These are phyloP conservation scores for Drosophila cognata DNA, from an alignment of 2,888 invertebrate genomes.

Conservation along the genomic window DNA sequence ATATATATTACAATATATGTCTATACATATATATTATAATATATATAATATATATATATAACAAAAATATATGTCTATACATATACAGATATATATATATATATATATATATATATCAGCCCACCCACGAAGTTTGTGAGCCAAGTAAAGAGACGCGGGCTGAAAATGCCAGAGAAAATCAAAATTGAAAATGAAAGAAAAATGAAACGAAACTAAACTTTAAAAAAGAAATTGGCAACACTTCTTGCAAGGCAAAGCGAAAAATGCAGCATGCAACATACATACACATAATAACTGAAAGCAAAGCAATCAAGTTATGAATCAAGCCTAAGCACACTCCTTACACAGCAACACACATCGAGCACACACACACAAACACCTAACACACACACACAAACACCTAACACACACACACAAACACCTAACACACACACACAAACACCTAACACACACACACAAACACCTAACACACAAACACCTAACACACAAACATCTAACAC, in stretches of 20 bases:
- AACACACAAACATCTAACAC: background rate
- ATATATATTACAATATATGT: too few relatives aligned
- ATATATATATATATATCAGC: background rate
- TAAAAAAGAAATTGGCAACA: background rate
- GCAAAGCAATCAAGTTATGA: conserved; percentile 1
- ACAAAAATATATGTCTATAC: background rate
- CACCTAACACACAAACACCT: background rate
- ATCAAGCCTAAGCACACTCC: background rate
- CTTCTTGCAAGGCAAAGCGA: background rate
- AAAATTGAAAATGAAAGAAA: background rate
- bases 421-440: background rate
- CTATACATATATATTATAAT: too few relatives aligned
- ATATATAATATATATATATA: background rate
- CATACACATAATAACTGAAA: background rate
- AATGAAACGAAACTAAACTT: background rate
- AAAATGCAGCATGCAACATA: background rate
- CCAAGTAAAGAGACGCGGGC: background rate
- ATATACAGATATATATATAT: background rate
- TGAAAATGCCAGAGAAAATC: background rate
- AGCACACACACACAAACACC: background rate
- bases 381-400: background rate
- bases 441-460: background rate
- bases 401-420: background rate
- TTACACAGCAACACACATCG: background rate
- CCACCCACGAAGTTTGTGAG: conserved; percentile 8